Conservation (phyloP, 2,113 vertebrate species). For the Pan troglodytes region NHGRI_mPanTro3-v2.1_pri NC_086015.1:134655001-134655500, state of each 20-base stretch:
- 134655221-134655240: background rate
- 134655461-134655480: background rate
- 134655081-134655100: background rate
- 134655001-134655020: background rate
- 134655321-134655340: background rate
- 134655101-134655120: background rate
- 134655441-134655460: too few species aligned
- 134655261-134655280: background rate
- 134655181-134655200: background rate
- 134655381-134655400: background rate
- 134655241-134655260: background rate
- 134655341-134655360: background rate
- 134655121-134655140: background rate
- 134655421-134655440: background rate
- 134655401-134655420: background rate
- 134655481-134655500: background rate
- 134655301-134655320: background rate
- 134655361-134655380: background rate
- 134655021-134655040: too few species aligned
- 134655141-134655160: background rate
- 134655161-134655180: background rate
- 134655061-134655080: background rate
- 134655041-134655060: background rate
- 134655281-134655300: background rate
- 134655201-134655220: background rate